Base-by-base conservation (phyloP, 1,140 invertebrate genomes). In the Lerema accius region DNA sequence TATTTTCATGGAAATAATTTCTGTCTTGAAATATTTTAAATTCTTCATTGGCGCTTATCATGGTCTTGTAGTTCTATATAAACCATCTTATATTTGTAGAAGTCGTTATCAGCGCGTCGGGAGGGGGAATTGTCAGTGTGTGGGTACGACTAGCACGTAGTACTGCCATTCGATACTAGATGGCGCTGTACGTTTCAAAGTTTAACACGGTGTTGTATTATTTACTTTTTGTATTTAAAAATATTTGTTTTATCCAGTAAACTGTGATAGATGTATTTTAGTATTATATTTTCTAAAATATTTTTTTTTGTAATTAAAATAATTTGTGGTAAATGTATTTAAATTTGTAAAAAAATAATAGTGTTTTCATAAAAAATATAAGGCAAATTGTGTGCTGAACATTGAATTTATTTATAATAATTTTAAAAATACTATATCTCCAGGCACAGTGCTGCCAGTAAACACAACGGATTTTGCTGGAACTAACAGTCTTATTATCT, bases 151-250 rank as follows among this genome's bases (percentile, higher is more conserved):
- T 42, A 26, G 59, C 43, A 43, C 15, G 3, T 56, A 82, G 81
- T 89, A 73, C 64, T 35, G 77, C 86, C 70, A 85, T 77, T 80
- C 84, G 74, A 74, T 71, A 79, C 72, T 46, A 85, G 86, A 82
- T 86, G 82, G 84, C 84, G 82, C 67, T 84, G 53, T 56, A 56
- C 10, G 14, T n/a, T 4, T 16, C 7, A 43, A 43, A 7, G 10
- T 42, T 23, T 26, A 32, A n/a, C n/a, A 0, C 13, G 2, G 16
- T 55, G 40, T 45, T 2, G n/a, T n/a, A n/a, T n/a, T n/a, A n/a
- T n/a, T n/a, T n/a, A n/a, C n/a, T n/a, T n/a, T n/a, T n/a, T n/a
- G n/a, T n/a, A n/a, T 23, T 23, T 23, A 23, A 3, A 23, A 23
- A 3, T 23, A 23, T 23, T 23, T 23, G 5, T 23, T 23, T 23